These are phyloP conservation scores for Macrocentrus cingulum DNA, from an alignment of 1,140 invertebrate species.

Conservation along the genomic window DNA sequence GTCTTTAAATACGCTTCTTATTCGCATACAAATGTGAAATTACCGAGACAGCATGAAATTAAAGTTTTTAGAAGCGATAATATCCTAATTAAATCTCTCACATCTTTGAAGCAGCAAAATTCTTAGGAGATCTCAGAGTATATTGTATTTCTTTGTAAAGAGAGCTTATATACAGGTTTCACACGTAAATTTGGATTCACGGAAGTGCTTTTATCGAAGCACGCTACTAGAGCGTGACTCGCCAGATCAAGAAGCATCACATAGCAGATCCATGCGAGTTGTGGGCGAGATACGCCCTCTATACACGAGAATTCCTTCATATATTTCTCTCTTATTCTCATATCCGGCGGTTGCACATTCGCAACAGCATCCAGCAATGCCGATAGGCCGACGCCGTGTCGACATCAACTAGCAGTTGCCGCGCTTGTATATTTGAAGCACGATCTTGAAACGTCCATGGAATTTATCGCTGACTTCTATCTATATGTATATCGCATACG, in stretches of 20 bases:
- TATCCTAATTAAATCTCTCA: too few relatives aligned
- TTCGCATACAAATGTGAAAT: too few relatives aligned
- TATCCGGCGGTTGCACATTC: neutral
- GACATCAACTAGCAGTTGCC: conserved; percentile 10
- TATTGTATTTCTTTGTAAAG: too few relatives aligned
- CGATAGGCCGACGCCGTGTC: conserved; percentile 20
- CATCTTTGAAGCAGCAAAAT: too few relatives aligned
- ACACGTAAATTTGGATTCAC: conserved; percentile 1
- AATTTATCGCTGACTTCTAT: conserved; percentile 35
- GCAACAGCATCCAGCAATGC: conserved; percentile 1
- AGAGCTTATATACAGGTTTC: too few relatives aligned
- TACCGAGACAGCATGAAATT: too few relatives aligned
- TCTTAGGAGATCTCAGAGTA: too few relatives aligned
- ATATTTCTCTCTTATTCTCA: conserved; percentile 12
- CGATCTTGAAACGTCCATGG: conserved; percentile 34
- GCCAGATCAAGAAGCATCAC: conserved; percentile 6
- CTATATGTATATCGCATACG: neutral
- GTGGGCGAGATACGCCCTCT: neutral
- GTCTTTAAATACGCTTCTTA: too few relatives aligned
- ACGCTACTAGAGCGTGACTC: conserved; percentile 15
- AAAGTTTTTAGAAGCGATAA: too few relatives aligned
- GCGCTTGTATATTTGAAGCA: conserved; percentile 37
- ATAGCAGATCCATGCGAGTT: neutral
- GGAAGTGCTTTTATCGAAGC: conserved; percentile 5
- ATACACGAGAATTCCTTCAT: conserved; percentile 1